These are phyloP conservation scores for Leucophenga varia DNA, from an alignment of 1,140 invertebrate genomes.

Conservation along the genomic window DNA sequence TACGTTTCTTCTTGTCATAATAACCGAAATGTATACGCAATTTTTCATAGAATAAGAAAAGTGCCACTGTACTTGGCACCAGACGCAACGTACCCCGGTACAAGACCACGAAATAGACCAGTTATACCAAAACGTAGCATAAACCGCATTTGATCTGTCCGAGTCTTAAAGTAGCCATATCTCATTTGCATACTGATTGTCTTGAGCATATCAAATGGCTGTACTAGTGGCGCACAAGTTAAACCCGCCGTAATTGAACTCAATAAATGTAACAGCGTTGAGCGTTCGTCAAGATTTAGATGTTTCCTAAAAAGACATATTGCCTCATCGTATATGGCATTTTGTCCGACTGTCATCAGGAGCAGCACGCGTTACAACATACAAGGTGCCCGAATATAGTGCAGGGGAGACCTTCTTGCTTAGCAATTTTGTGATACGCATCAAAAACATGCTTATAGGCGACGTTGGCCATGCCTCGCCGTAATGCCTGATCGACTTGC, in stretches of 20 bases:
- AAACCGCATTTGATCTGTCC: background rate
- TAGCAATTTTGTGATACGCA: constrained; percentile 14
- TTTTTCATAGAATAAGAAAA: constrained; percentile 30
- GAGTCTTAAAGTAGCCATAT: background rate
- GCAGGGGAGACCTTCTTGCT: constrained; percentile 15
- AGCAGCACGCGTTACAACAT: constrained; percentile 4
- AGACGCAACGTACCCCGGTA: constrained; percentile 21
- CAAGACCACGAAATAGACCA: constrained; percentile 28
- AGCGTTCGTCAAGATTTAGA: no score
- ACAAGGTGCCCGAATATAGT: constrained; percentile 18
- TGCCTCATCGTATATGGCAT: constrained; percentile 35
- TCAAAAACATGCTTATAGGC: constrained; percentile 28
- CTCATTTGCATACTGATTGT: constrained; percentile 21
- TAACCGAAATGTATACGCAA: constrained; percentile 30
- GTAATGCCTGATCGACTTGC: constrained; percentile 25
- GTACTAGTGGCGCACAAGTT: constrained; percentile 20
- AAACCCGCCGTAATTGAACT: constrained; percentile 26
- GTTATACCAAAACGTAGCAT: constrained; percentile 21
- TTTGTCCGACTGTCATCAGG: constrained; percentile 23
- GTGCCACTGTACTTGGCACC: constrained; percentile 28
- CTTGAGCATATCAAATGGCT: constrained; percentile 30
- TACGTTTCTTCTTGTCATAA: no score
- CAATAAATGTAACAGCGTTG: constrained; percentile 18
- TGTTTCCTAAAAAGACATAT: background rate
- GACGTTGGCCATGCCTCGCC: background rate